These are phyloP conservation scores for Cnemophilus loriae DNA, from an alignment of 2,113 vertebrate species.

Conservation along the genomic window DNA sequence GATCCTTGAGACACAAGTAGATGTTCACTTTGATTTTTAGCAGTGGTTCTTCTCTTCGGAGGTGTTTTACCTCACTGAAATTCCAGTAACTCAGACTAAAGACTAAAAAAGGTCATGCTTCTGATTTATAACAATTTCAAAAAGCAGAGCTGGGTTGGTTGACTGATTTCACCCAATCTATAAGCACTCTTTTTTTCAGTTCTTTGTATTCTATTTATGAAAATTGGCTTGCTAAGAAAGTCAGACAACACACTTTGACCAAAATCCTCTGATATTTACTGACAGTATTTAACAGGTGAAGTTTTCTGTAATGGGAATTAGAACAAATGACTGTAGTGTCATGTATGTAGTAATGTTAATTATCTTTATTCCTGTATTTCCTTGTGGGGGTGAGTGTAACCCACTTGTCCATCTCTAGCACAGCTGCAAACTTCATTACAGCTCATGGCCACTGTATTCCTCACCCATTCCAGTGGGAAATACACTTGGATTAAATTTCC, in stretches of 20 bases:
- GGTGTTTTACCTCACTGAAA: background rate
- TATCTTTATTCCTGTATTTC: background rate
- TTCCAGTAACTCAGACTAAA: background rate
- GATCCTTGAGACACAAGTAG: background rate
- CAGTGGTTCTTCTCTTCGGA: background rate
- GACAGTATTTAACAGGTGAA: background rate
- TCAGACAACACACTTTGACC: background rate
- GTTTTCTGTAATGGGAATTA: background rate
- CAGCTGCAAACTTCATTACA: accelerated
- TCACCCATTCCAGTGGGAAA: background rate
- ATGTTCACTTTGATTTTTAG: background rate
- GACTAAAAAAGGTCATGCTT: background rate
- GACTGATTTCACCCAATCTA: background rate
- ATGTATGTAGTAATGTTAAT: background rate
- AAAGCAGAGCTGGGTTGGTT: background rate
- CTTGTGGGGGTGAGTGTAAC: background rate
- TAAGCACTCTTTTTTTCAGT: background rate
- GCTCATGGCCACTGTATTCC: background rate
- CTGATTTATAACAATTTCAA: background rate
- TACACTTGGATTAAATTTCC: background rate
- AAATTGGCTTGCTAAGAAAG: background rate
- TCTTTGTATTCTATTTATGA: background rate
- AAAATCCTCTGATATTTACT: background rate
- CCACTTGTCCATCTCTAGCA: accelerated
- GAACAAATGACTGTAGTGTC: background rate